Evolutionary conservation across 2,888 invertebrate species (phyloP), one percentile per base, ranked within the genome.

Genomic region (Mesochorus sp.): DNA sequence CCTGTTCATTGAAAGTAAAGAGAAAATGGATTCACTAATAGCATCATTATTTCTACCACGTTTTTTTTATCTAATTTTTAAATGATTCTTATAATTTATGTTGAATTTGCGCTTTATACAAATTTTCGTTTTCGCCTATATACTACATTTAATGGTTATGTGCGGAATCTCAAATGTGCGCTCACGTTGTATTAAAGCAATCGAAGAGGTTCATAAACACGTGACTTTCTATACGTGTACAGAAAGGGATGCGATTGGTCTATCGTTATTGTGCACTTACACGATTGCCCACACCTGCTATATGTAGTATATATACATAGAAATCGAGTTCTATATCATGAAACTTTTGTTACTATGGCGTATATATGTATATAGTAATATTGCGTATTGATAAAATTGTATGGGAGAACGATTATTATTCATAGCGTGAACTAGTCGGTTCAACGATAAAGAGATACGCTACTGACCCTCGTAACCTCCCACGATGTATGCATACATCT

Each of bases 381-480:
- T 10, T 28, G 14, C 31, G 34, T 34, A 53, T 53, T 14, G 34
- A 47, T 59, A 61, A 21, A 64, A 49, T 49, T 21, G 31, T 67
- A 14, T 42, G 21, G 37, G 47, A 42, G 61, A 24, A 72, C 12
- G 67, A 47, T 72, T 68, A 68, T 67, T 77, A 73, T 77, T 72
- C 77, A 77, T 73, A 34, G 61, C 72, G 67, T 24, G 49, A 31
- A 55, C 34, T 49, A 49, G 67, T 55, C 53, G 49, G 53, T 28
- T 55, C 55, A 47, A 72, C 55, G 55, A 31, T 62, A 31, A 73
- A 73, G 73, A 68, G 73, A 77, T 73, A 77, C 37, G 73, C 77
- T 47, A 67, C 73, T 77, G 73, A 77, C 73, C 77, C 73, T 57
- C 62, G 73, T 64, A 68, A 77, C 77, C 66, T 57, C 57, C 49